A percentile compares a stretch with the other conserved stretches of the same genome.
Conservation (phyloP, 1,140 invertebrate species). For the Vollenhovia emeryi region DNA sequence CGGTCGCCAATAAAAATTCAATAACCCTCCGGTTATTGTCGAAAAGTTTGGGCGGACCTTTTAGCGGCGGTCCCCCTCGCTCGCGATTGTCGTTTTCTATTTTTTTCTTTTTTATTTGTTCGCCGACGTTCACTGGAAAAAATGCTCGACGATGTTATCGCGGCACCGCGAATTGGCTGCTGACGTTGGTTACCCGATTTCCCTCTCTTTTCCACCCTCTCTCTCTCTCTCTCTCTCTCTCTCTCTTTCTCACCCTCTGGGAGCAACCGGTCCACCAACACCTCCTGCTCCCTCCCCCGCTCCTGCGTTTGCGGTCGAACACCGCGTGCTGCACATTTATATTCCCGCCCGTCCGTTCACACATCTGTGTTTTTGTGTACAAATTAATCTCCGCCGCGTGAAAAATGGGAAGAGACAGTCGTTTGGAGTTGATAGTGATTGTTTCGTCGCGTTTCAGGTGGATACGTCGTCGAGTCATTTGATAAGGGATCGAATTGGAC, state of each 20-base stretch:
- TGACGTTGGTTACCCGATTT: slow-evolving; percentile 62
- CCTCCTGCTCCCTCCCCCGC: background rate
- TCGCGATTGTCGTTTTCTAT: slow-evolving; percentile 4
- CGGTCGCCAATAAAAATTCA: slow-evolving; percentile 83
- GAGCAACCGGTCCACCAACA: slow-evolving; percentile 5
- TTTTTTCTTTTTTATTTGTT: slow-evolving; percentile 55
- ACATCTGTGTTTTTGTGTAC: slow-evolving; percentile 57
- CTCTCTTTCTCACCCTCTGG: background rate
- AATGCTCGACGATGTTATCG: slow-evolving; percentile 73
- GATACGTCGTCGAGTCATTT: slow-evolving; percentile 21
- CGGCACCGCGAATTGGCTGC: slow-evolving; percentile 69
- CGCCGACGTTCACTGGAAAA: slow-evolving; percentile 67
- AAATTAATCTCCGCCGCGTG: slow-evolving; percentile 51
- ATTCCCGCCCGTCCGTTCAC: slow-evolving; percentile 34
- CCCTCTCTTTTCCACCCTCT: slow-evolving; percentile 18
- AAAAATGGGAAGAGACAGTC: slow-evolving; percentile 59
- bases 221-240: background rate
- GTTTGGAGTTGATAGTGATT: slow-evolving; percentile 48
- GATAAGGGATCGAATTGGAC: slow-evolving; percentile 10
- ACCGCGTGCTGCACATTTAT: slow-evolving; percentile 50
- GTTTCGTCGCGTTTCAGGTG: slow-evolving; percentile 27
- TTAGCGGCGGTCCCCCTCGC: slow-evolving; percentile 49
- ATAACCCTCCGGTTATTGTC: slow-evolving; percentile 76
- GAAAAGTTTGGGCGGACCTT: slow-evolving; percentile 71
- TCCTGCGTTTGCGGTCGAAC: slow-evolving; percentile 43